These are phyloP conservation scores for Periplaneta americana DNA, from an alignment of 1,140 invertebrate genomes.

Conservation along the genomic window DNA sequence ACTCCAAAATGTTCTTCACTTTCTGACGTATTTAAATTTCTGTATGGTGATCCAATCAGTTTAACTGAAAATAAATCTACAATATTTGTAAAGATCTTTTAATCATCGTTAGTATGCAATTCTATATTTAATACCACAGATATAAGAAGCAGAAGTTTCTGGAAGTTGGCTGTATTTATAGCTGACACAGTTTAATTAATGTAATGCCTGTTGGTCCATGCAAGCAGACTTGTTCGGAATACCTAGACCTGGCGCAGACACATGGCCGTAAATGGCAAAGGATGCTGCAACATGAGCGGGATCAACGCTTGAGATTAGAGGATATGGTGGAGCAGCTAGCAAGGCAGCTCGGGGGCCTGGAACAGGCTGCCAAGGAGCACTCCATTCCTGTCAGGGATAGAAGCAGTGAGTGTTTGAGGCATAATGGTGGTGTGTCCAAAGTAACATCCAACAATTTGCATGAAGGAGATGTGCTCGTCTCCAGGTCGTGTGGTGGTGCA, in stretches of 20 bases:
- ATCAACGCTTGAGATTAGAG: constrained; percentile 89
- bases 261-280: constrained; percentile 88
- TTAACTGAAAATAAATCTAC: too few species aligned
- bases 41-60: too few species aligned
- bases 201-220: neutral
- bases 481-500: neutral
- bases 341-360: constrained; percentile 90
- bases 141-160: too few species aligned
- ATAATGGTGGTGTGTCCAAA: neutral
- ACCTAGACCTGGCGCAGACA: constrained; percentile 76
- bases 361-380: constrained; percentile 65
- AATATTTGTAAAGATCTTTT: too few species aligned
- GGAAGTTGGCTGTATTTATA: too few species aligned
- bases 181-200: too few species aligned
- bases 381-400: constrained; percentile 16
- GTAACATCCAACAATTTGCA: constrained; percentile 1
- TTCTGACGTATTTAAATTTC: too few species aligned
- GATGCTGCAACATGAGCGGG: constrained; percentile 88
- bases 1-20: too few species aligned
- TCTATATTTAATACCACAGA: too few species aligned
- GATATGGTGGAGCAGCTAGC: constrained; percentile 97
- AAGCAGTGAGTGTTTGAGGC: neutral
- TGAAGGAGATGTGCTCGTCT: neutral
- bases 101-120: too few species aligned
- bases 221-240: constrained; percentile 80